Evolutionary conservation across 2,797 vertebrate genomes (phyloP).

Genomic region (Myotis myotis): DNA sequence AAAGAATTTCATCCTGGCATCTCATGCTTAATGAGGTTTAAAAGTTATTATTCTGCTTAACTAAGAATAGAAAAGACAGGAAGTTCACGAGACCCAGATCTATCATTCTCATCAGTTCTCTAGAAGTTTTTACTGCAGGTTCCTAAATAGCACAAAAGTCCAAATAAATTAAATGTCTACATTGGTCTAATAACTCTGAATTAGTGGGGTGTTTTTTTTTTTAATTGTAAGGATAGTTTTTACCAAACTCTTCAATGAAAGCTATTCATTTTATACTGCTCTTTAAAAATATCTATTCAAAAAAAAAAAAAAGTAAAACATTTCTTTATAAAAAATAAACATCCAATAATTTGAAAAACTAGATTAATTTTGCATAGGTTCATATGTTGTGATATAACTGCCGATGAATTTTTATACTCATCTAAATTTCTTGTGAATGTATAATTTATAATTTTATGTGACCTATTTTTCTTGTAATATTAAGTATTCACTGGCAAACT

Average conservation of each 20-base stretch:
- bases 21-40: not conserved
- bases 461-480: constrained; percentile 1
- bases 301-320: not conserved
- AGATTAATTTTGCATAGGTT: not conserved
- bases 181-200: not conserved
- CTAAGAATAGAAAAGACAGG: constrained; percentile 5
- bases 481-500: constrained; percentile 20
- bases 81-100: not conserved
- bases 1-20: constrained; percentile 12
- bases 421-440: not conserved
- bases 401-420: not conserved
- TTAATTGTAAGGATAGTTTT: constrained; percentile 16
- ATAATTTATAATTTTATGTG: constrained; percentile 5
- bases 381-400: not conserved
- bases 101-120: not conserved
- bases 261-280: not conserved
- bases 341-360: not conserved
- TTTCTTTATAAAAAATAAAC: not conserved
- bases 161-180: not conserved
- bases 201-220: not conserved
- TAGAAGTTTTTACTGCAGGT: not conserved
- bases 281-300: constrained; percentile 3
- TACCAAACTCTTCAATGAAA: not conserved
- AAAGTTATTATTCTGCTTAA: constrained; percentile 26
- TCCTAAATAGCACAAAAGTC: constrained; percentile 1